A percentile compares a stretch with the other conserved stretches of the same genome.
Evolutionary conservation across 2,888 invertebrate genomes (phyloP).

Genomic region (Lasioglossum vierecki): DNA sequence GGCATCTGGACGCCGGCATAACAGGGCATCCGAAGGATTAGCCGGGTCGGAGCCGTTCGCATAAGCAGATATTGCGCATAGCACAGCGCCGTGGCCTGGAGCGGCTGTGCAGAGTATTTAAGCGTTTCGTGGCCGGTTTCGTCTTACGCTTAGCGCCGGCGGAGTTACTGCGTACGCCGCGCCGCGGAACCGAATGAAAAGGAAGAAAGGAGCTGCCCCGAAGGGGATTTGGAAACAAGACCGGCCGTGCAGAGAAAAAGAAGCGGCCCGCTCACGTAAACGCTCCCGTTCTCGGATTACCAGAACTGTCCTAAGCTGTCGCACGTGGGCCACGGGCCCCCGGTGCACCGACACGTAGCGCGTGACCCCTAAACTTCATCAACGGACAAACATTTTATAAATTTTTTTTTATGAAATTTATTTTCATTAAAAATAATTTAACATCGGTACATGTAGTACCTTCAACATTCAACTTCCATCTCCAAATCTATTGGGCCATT

Average conservation of each 20-base stretch:
- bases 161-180: slow-evolving; percentile 27
- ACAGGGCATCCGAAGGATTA: slow-evolving; percentile 57
- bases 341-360: slow-evolving; percentile 25
- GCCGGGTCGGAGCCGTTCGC: slow-evolving; percentile 22
- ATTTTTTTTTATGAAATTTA: too few species aligned
- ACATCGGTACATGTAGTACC: too few species aligned
- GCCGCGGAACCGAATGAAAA: slow-evolving; percentile 21
- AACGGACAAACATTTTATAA: background rate
- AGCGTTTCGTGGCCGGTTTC: slow-evolving; percentile 49
- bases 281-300: slow-evolving; percentile 75
- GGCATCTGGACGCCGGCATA: slow-evolving; percentile 46
- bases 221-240: slow-evolving; percentile 59
- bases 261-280: slow-evolving; percentile 67
- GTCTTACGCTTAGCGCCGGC: slow-evolving; percentile 67
- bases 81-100: background rate
- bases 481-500: too few species aligned
- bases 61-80: slow-evolving; percentile 31
- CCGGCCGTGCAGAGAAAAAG: slow-evolving; percentile 61
- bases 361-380: slow-evolving; percentile 46
- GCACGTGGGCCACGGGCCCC: slow-evolving; percentile 54
- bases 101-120: slow-evolving; percentile 13
- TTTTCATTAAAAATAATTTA: too few species aligned
- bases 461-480: background rate
- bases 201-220: slow-evolving; percentile 27
- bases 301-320: slow-evolving; percentile 54